phyloP scores from a whole-genome alignment of 2,797 vertebrate species.

The Eurystomus glaucurus region DNA sequence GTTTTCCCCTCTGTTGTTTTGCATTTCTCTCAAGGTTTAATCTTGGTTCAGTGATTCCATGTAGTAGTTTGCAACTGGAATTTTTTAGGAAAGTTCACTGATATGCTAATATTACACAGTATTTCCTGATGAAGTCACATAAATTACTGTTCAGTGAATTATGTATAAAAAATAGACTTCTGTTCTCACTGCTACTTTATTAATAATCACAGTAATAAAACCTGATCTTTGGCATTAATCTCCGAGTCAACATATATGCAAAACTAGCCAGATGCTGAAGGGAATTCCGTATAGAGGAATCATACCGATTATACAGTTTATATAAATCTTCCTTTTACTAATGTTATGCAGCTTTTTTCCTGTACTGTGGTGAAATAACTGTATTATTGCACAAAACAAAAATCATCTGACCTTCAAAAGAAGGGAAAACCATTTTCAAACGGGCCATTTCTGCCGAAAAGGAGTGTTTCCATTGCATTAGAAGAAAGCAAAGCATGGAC shows the following conservation, averaged over 20 bases:
- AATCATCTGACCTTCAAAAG: not conserved
- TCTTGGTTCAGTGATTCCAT: not conserved
- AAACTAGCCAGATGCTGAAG: not conserved
- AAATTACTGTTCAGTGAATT: not conserved
- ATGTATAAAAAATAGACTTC: not conserved
- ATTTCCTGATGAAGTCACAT: not conserved
- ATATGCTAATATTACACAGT: not conserved
- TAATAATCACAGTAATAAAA: not conserved
- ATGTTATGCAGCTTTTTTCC: not conserved
- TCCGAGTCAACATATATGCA: not conserved
- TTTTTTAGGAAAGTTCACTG: not conserved
- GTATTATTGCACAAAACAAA: not conserved
- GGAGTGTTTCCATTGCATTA: not conserved
- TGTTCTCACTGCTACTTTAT: not conserved
- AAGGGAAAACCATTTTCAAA: not conserved
- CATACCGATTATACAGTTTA: not conserved
- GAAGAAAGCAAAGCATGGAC: not conserved
- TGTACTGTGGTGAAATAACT: not conserved
- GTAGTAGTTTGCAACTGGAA: accelerated
- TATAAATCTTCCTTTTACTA: not conserved
- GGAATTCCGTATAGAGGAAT: not conserved
- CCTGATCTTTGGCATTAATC: not conserved
- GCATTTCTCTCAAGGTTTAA: not conserved
- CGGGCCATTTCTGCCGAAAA: not conserved
- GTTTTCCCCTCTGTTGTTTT: not conserved